Conservation (phyloP, 2,797 vertebrate species). For the Tapirus indicus region DNA sequence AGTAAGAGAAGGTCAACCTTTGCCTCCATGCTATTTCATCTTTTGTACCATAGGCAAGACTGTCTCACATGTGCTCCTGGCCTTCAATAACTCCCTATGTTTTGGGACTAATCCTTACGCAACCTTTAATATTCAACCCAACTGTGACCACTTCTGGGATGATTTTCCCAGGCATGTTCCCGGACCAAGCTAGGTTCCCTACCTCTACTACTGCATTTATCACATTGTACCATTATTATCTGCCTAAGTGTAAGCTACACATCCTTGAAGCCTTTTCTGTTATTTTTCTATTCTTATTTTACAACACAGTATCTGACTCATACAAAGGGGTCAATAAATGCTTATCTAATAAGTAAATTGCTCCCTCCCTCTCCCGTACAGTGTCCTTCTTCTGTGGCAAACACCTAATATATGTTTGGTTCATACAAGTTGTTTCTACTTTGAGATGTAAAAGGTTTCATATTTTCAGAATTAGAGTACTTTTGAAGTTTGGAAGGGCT, state of each 20-base stretch:
- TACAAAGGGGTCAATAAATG: not conserved
- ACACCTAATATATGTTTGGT: not conserved
- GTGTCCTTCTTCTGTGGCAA: not conserved
- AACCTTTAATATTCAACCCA: not conserved
- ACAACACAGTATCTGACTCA: not conserved
- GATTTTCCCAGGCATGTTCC: not conserved
- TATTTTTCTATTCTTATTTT: not conserved
- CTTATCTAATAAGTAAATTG: not conserved
- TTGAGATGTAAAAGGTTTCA: not conserved
- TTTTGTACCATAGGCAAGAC: conserved; percentile 3
- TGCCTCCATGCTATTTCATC: not conserved
- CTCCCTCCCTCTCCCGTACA: not conserved
- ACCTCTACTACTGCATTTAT: not conserved
- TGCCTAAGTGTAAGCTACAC: not conserved
- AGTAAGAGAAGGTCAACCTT: not conserved
- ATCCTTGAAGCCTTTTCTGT: not conserved
- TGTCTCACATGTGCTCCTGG: not conserved
- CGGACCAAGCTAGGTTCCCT: not conserved
- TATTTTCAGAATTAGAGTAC: not conserved
- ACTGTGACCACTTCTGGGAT: not conserved
- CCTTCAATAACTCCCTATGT: not conserved
- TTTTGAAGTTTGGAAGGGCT: not conserved
- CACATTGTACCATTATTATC: not conserved
- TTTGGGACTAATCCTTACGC: not conserved
- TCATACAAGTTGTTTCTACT: not conserved